These are phyloP conservation scores for Muscicapa adusta DNA, from an alignment of 2,113 vertebrate species.

Conservation along the genomic window DNA sequence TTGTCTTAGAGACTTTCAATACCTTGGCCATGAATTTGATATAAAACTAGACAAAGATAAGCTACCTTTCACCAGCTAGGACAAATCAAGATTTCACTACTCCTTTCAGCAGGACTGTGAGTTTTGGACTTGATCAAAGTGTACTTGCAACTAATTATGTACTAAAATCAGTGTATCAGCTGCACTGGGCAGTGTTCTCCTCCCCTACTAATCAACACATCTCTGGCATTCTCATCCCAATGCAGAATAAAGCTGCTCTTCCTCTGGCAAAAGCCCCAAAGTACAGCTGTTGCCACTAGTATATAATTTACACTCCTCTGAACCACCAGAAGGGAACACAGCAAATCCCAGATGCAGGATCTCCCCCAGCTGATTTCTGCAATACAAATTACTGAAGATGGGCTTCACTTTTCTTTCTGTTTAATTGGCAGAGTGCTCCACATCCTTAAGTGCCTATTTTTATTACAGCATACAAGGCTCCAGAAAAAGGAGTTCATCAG, in stretches of 20 bases:
- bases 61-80: background rate
- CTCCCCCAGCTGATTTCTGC: background rate
- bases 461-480: background rate
- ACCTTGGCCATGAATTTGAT: background rate
- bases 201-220: background rate
- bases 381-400: background rate
- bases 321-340: background rate
- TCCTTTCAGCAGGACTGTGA: background rate
- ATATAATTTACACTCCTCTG: background rate
- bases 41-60: background rate
- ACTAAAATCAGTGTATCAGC: background rate
- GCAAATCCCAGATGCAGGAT: background rate
- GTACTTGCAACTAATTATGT: background rate
- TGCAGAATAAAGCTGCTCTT: constrained; percentile 8
- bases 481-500: background rate
- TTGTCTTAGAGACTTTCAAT: rapidly evolving
- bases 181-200: background rate
- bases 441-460: background rate
- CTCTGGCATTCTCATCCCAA: background rate
- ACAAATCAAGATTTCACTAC: background rate
- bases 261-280: background rate
- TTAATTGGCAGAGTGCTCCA: background rate
- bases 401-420: background rate
- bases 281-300: constrained; percentile 1
- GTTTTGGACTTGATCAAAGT: background rate